Evolutionary conservation across 2,888 invertebrate species (phyloP), one percentile per base, ranked within the genome.

Genomic region (Chelonus formosanus): DNA sequence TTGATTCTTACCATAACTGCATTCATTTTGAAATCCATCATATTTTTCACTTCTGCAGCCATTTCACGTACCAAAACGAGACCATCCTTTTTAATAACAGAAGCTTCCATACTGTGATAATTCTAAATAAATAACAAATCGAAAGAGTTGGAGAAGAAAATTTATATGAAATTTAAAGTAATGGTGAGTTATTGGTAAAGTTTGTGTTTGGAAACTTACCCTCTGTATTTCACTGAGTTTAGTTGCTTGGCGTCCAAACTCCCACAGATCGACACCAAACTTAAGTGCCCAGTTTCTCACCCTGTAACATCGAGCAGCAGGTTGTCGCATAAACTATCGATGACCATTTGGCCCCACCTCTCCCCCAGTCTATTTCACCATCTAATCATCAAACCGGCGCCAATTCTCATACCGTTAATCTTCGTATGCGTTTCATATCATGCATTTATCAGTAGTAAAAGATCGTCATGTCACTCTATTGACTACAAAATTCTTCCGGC

Each of bases 11-110:
- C 96, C 93, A 94, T 92, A 63, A 96, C 94, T 40, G 95, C 93
- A 82, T 93, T 93, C 85, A 92, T 93, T 86, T 95, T 95, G 85
- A 95, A 94, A 83, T 95, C 94, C 92, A 95, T 92, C 89, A 96
- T 94, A 84, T 94, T 94, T 85, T 95, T 94, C 63, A 97, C 94
- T 85, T 96, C 95, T 0, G 90, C 89, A 7, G 94, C 94, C 87
- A 95, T 91, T 84, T 96, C 95, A 56, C 94, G 89, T 67, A 96
- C 91, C 74, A 96, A 87, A 70, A 94, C 88, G 70, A 94, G 87
- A 5, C 96, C 94, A 80, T 96, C 96, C 82, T 94, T 94, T 72
- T 92, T 89, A 60, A 89, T 89, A 67, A 95, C 92, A 76, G 91
- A 90, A 70, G 92, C 90, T 73, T 92, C 91, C 80, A 89, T 89